Evolutionary conservation across 2,113 vertebrate species (phyloP), one percentile per base, ranked within the genome.

Genomic region (Scomber colias): DNA sequence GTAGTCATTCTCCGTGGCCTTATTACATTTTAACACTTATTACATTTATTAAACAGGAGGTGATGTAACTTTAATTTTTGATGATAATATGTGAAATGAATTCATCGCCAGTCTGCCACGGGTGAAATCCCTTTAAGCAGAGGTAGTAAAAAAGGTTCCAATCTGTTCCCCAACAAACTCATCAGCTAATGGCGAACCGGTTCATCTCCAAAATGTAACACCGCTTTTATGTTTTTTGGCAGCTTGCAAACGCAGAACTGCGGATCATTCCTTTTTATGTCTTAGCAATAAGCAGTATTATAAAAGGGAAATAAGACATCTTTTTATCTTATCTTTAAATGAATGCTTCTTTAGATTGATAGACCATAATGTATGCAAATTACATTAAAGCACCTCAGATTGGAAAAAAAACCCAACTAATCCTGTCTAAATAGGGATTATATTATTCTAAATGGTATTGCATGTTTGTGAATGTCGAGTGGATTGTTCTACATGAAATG

Each of bases 371-470:
- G 63, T 35, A 49, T 40, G 54, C 15, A 71, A 81, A 86, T 81
- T 51, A 48, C 55, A 87, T 77, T 51, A 75, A 16, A 35, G 16
- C 79, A 46, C 30, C 53, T 83, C 35, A 56, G 40, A 30, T 14
- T 19, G 16, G 79, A 24, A 50, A 69, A 55, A 35, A 35, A 8
- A 40, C 35, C 31, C 16, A 27, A 27, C 24, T 12, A 79, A 84
- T 84, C 60, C 60, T 2, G 49, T 53, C n/a, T 67, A 48, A 90
- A 81, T 16, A 24, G 57, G 51, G 53, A 9, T 77, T 64, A 68
- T 35, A 11, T 57, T 76, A 17, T 60, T 77, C 46, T 14, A 62
- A 78, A 85, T 21, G 19, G 40, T 17, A 46, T 30, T 10, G 24
- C 24, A 4, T 46, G 63, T 74, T 68, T 66, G 45, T 66, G 45